phyloP scores from a whole-genome alignment of 2,113 vertebrate species.

The zebrafish (Danio rerio) region GRCz12tu NC_133176.1:50005001-50005500 shows the following conservation, averaged over 20 bases:
- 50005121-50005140: too few species aligned
- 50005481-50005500: slow-evolving; percentile 62
- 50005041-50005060: too few species aligned
- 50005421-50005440: slow-evolving; percentile 37
- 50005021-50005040: too few species aligned
- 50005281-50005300: background rate
- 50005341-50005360: background rate
- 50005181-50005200: too few species aligned
- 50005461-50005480: slow-evolving; percentile 61
- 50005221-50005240: background rate
- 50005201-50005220: too few species aligned
- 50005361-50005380: background rate
- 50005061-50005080: too few species aligned
- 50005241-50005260: background rate
- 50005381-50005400: background rate
- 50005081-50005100: too few species aligned
- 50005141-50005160: too few species aligned
- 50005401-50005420: slow-evolving; percentile 8
- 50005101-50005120: too few species aligned
- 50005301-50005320: background rate
- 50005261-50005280: background rate
- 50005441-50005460: slow-evolving; percentile 43
- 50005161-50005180: too few species aligned
- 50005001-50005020: too few species aligned
- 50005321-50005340: background rate